phyloP scores from a whole-genome alignment of 2,888 invertebrate species.

The Trilocha varians region DNA sequence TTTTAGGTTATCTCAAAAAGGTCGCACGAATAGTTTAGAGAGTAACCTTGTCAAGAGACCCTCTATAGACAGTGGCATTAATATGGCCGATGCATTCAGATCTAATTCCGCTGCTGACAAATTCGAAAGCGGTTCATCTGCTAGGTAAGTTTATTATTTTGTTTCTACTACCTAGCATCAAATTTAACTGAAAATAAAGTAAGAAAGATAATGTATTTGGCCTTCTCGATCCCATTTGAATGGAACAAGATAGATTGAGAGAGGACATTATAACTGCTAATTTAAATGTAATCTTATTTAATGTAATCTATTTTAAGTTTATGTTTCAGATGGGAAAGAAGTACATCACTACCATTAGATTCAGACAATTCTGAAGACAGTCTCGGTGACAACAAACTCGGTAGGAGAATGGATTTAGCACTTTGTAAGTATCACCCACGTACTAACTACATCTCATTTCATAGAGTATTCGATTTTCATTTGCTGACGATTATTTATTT shows the following conservation, averaged over 20 bases:
- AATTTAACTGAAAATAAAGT: too few relatives aligned
- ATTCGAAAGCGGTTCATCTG: conserved; percentile 54
- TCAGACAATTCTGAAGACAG: conserved; percentile 62
- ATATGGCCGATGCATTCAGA: conserved; percentile 75
- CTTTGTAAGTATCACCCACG: conserved; percentile 79
- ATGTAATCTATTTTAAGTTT: neutral
- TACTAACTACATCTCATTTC: conserved; percentile 22
- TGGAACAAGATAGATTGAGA: too few relatives aligned
- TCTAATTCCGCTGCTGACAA: conserved; percentile 62
- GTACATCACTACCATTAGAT: conserved; percentile 78
- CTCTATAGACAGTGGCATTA: conserved; percentile 86
- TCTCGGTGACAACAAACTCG: conserved; percentile 57
- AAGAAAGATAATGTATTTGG: too few relatives aligned
- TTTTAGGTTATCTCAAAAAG: conserved; percentile 67
- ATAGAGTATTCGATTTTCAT: conserved; percentile 63
- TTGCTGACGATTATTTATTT: conserved; percentile 66
- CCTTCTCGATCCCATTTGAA: too few relatives aligned
- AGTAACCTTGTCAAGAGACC: conserved; percentile 79
- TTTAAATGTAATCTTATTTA: conserved; percentile 6
- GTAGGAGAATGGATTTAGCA: conserved; percentile 87
- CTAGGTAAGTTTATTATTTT: conserved; percentile 37
- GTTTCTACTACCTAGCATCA: neutral
- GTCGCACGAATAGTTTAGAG: conserved; percentile 54
- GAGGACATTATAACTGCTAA: too few relatives aligned
- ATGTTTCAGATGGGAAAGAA: conserved; percentile 76